These are phyloP conservation scores for Zaprionus vittiger DNA, from an alignment of 1,140 invertebrate species.

Conservation along the genomic window DNA sequence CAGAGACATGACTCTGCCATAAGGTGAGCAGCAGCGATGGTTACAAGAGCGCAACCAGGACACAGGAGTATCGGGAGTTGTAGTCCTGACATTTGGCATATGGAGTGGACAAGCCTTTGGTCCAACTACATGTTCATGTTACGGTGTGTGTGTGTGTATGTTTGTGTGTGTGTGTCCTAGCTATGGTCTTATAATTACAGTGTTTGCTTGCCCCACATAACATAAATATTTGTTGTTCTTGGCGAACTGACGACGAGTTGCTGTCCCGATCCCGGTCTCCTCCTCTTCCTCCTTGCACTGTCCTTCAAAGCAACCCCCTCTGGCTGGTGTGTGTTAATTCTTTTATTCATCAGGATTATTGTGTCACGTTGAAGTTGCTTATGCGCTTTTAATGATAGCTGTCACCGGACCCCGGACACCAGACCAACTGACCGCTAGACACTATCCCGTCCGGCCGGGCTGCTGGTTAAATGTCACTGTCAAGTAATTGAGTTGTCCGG, in stretches of 20 bases:
- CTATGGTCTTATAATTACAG: slow-evolving; percentile 73
- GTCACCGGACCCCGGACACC: slow-evolving; percentile 33
- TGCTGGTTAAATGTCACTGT: slow-evolving; percentile 62
- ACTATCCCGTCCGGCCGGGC: slow-evolving; percentile 28
- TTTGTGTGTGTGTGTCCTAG: slow-evolving; percentile 32
- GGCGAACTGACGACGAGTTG: slow-evolving; percentile 19
- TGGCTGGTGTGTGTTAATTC: slow-evolving; percentile 39
- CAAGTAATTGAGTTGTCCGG: slow-evolving; percentile 67
- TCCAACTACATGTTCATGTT: slow-evolving; percentile 21
- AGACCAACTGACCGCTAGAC: not conserved
- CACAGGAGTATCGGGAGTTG: not conserved
- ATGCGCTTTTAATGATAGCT: slow-evolving; percentile 83
- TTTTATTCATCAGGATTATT: slow-evolving; percentile 82
- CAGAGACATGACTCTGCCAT: slow-evolving; percentile 27
- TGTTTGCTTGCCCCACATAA: slow-evolving; percentile 76
- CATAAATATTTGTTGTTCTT: slow-evolving; percentile 54
- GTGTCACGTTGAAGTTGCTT: slow-evolving; percentile 80
- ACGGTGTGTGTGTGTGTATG: not conserved
- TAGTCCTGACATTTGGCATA: slow-evolving; percentile 76
- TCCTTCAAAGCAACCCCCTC: not conserved
- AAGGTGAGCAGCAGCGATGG: slow-evolving; percentile 34
- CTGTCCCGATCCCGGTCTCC: slow-evolving; percentile 14
- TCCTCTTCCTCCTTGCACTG: not conserved
- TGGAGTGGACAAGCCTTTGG: slow-evolving; percentile 73
- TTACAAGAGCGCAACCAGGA: no score